A percentile compares a stretch with the other conserved stretches of the same genome.
These are phyloP conservation scores for Sitobion miscanthi DNA, from an alignment of 1,140 invertebrate species.

Conservation along the genomic window DNA sequence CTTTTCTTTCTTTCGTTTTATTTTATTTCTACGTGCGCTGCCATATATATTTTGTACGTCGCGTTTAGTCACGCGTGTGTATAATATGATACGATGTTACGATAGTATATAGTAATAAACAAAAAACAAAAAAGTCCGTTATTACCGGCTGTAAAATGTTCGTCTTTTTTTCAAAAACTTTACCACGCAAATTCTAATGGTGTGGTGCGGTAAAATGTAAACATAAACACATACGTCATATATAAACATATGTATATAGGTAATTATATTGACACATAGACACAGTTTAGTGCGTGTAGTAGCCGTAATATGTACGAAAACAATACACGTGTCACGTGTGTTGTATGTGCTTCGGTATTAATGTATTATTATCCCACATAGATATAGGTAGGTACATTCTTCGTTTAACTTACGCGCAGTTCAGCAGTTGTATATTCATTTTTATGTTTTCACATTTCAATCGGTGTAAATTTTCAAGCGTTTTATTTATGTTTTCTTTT, in stretches of 20 bases:
- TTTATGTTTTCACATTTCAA: not conserved
- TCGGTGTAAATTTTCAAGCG: not conserved
- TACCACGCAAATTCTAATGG: not conserved
- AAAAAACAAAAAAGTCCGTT: not conserved
- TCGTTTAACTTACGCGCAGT: not conserved
- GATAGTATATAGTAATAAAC: conserved; percentile 26
- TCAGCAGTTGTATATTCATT: not conserved
- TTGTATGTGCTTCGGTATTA: not conserved
- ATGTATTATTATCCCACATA: not conserved
- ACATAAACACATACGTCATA: not conserved
- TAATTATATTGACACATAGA: too few relatives aligned
- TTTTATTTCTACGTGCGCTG: not conserved
- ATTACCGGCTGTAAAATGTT: not conserved
- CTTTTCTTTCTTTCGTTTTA: conserved; percentile 33
- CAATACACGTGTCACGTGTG: not conserved
- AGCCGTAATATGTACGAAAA: not conserved
- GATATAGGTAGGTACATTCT: not conserved
- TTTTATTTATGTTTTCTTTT: not conserved
- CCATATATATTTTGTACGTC: not conserved
- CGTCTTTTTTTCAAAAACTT: not conserved
- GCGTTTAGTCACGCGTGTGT: not conserved
- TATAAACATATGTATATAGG: not conserved
- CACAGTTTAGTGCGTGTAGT: too few relatives aligned
- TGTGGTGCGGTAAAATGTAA: not conserved
- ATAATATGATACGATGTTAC: not conserved